Conservation (phyloP, 2,113 vertebrate genomes). For the Callopanchax toddi region DNA sequence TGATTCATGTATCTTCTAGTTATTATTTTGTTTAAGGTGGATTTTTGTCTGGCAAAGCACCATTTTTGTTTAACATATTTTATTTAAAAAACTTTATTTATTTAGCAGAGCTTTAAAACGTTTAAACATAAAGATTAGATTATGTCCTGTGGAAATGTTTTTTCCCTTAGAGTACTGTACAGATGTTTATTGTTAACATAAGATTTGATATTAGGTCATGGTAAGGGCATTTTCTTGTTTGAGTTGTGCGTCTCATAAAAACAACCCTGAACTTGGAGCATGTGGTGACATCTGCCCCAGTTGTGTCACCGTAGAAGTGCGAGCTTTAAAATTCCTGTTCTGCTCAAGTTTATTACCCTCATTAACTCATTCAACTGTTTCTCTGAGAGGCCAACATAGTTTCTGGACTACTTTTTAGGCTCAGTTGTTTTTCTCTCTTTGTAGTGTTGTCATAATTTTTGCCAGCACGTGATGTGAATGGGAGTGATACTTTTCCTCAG, state of each 20-base stretch:
- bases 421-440: slow-evolving; percentile 14
- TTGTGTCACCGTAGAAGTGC: slow-evolving; percentile 61
- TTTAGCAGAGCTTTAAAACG: too few species aligned
- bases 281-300: slow-evolving; percentile 57
- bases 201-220: neutral
- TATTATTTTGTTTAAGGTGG: too few species aligned
- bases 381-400: slow-evolving; percentile 10
- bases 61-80: too few species aligned
- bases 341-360: slow-evolving; percentile 43
- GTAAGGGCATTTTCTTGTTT: slow-evolving; percentile 5
- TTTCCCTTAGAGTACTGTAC: too few species aligned
- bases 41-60: too few species aligned
- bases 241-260: slow-evolving; percentile 18
- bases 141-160: too few species aligned
- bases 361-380: slow-evolving; percentile 30
- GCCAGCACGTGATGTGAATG: slow-evolving; percentile 34
- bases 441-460: slow-evolving; percentile 27
- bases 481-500: slow-evolving; percentile 37
- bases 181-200: too few species aligned
- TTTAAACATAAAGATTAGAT: too few species aligned
- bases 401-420: neutral
- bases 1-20: too few species aligned
- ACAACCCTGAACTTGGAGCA: slow-evolving; percentile 1
- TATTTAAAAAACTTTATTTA: too few species aligned
- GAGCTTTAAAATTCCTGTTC: slow-evolving; percentile 55